phyloP scores from a whole-genome alignment of 2,888 invertebrate genomes.

The Emmelina monodactyla region DNA sequence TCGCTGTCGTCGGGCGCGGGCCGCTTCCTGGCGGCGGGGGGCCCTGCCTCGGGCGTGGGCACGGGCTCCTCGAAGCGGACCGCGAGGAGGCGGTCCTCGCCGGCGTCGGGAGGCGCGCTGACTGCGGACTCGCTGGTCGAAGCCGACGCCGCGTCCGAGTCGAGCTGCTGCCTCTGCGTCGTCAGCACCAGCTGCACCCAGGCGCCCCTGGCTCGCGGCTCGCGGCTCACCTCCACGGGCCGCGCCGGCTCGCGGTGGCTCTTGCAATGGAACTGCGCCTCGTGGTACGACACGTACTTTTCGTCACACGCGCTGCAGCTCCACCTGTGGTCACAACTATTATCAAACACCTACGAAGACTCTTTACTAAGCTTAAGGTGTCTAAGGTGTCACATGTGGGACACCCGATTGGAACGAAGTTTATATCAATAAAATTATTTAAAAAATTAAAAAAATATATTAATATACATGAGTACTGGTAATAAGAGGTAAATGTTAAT shows the following conservation, averaged over 20 bases:
- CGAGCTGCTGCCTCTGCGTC: conserved; percentile 29
- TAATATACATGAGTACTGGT: too few relatives aligned
- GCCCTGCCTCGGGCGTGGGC: conserved; percentile 25
- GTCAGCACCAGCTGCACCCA: conserved; percentile 33
- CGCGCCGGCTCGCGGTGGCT: conserved; percentile 26
- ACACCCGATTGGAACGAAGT: too few relatives aligned
- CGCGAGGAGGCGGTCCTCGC: conserved; percentile 40
- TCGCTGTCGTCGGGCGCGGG: conserved; percentile 22
- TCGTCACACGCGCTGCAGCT: conserved; percentile 35
- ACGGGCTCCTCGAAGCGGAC: conserved; percentile 40
- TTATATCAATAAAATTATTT: too few relatives aligned
- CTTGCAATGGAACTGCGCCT: conserved; percentile 48
- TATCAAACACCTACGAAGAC: too few relatives aligned
- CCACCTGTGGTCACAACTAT: conserved; percentile 45
- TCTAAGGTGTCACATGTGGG: too few relatives aligned
- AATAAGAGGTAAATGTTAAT: too few relatives aligned
- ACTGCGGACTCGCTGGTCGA: conserved; percentile 5
- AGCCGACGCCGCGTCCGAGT: conserved; percentile 7
- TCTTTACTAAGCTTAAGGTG: too few relatives aligned
- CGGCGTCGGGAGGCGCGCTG: conserved; percentile 2
- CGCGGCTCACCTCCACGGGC: conserved; percentile 33
- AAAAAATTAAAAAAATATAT: too few relatives aligned
- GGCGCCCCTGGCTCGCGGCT: conserved; percentile 25
- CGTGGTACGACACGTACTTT: conserved; percentile 42
- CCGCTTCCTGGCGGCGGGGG: conserved; percentile 16